Base-by-base conservation (phyloP, 2,797 vertebrate species). In the Sebastiscus albofasciatus region DNA sequence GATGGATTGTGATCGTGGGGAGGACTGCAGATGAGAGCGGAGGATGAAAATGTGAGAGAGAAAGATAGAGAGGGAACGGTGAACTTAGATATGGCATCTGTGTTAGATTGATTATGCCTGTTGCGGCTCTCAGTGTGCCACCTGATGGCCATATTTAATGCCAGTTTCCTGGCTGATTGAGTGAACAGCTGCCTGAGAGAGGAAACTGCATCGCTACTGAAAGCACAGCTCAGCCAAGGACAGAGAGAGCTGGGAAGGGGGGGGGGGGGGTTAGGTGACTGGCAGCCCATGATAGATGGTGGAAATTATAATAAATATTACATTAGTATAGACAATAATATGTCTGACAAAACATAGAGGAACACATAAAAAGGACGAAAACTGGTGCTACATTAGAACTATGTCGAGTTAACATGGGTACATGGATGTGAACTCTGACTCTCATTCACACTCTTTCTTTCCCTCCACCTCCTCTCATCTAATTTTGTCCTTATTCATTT, bases 91-190 rank as follows among this genome's bases (percentile, higher is more conserved):
- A 52, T 88, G 88, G 90, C 89, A 89, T 90, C 93, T 92, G 90
- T 84, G 91, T 88, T 87, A 87, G 92, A 94, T 92, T 92, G 89
- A 95, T 94, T 90, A 90, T 85, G 90, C 78, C 92, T 90, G 90
- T 90, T 90, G 89, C 71, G 58, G 81, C 61, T 87, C 79, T 80
- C 75, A 71, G 77, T 83, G 72, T 90, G 90, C 90, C 91, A 92
- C 87, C 92, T 93, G 94, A 93, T 87, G 87, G 86, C 75, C 87
- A 79, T 92, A 88, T 94, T 94, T 92, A 93, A 93, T 88, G 75
- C 85, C 88, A 84, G 86, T 88, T 89, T 93, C 76, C 86, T 90
- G 83, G 86, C 87, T 92, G 92, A 93, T 88, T 83, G 90, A 93
- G 84, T 88, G 83, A 94, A 92, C 91, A 93, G 88, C 93, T 93